These are phyloP conservation scores for Drosophila merina DNA, from an alignment of 2,888 invertebrate species.

Conservation along the genomic window DNA sequence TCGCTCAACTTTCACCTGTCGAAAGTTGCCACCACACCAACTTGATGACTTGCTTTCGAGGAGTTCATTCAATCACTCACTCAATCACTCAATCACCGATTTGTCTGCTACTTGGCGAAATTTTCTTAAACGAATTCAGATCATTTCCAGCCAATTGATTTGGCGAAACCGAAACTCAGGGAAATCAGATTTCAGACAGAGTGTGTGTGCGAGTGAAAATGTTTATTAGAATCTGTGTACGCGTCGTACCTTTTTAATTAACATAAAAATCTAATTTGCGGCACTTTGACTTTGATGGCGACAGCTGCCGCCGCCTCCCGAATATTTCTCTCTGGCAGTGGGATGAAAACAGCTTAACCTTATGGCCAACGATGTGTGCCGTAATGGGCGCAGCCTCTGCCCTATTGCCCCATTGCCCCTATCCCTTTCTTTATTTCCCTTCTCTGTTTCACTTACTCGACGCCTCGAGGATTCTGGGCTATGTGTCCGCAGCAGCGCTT, in stretches of 20 bases:
- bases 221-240: constrained; percentile 48
- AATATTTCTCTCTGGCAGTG: constrained; percentile 22
- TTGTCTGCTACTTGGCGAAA: constrained; percentile 26
- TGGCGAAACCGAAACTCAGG: constrained; percentile 13
- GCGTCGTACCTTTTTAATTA: constrained; percentile 77
- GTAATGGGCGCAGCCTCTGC: constrained; percentile 51
- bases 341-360: constrained; percentile 76
- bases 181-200: constrained; percentile 14
- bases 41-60: constrained; percentile 28
- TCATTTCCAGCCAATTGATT: constrained; percentile 53
- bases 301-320: constrained; percentile 25
- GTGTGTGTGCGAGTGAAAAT: constrained; percentile 22
- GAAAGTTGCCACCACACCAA: neutral
- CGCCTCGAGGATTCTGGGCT: constrained; percentile 18
- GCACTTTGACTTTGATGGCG: constrained; percentile 59
- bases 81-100: constrained; percentile 31
- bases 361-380: constrained; percentile 77
- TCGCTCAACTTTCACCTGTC: constrained; percentile 44
- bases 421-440: neutral
- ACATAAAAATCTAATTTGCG: constrained; percentile 78
- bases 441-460: constrained; percentile 12
- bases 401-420: neutral
- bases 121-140: constrained; percentile 51
- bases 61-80: constrained; percentile 2
- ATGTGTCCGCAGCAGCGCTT: constrained; percentile 46